Base-by-base conservation (phyloP, 2,797 vertebrate species). In the Phrynocephalus forsythii region DNA sequence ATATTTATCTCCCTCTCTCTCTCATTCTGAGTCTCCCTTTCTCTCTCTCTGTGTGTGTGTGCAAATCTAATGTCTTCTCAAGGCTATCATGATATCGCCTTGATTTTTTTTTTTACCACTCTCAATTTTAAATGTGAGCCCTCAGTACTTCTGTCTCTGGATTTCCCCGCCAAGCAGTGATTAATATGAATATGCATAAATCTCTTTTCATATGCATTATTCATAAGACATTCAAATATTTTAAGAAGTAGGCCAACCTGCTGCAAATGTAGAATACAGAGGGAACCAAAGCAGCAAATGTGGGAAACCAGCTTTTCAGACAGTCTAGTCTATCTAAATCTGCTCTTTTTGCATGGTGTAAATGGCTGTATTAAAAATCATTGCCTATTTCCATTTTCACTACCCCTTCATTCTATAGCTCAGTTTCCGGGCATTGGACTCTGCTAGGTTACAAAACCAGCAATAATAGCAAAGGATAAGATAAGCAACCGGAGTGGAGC, bases 151-250 rank as follows among this genome's bases (percentile, higher is more conserved):
- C 6, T 66, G 76, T 77, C 79, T 52, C 79, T 73, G 77, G 81
- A 86, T 85, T 94, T 52, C 30, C 48, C 81, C 88, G 82, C 91
- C 91, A 94, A 91, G 85, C 85, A 90, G 52, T 33, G 85, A 52
- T 87, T 89, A 16, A 90, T 93, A 90, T 91, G 85, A 92, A 92
- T 93, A 90, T 93, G 88, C 89, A 93, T 67, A 16, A 22, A 28
- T 66, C 38, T 84, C 10, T 79, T 88, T 33, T 26, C 63, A 91
- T 84, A 94, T 94, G 87, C 92, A 96, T 96, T 89, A 95, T 96
- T 93, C 91, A 93, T 93, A 88, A 80, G 79, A 33, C 13, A 33
- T 1, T 2, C 50, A 84, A 87, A 0, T 85, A 0, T 90, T 95
- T 93, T 60, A 79, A 86, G 91, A 93, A 93, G 89, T 71, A 90